These are phyloP conservation scores for Brassicogethes aeneus DNA, from an alignment of 2,888 invertebrate species.

Conservation along the genomic window DNA sequence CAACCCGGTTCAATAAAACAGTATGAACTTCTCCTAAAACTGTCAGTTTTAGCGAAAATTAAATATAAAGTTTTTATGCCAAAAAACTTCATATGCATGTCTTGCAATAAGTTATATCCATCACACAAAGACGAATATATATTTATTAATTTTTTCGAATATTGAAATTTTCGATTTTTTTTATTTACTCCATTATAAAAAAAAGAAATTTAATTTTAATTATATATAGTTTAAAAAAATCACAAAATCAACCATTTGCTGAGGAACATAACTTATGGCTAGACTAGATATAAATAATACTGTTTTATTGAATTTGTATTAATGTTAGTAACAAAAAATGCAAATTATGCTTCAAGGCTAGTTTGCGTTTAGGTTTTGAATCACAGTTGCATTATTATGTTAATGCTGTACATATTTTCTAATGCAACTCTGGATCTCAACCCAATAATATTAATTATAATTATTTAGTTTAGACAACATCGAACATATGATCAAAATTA, in stretches of 20 bases:
- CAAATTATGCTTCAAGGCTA: slow-evolving; percentile 7
- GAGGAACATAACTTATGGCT: too few species aligned
- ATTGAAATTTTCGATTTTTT: too few species aligned
- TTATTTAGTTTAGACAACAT: background rate
- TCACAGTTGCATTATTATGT: slow-evolving; percentile 34
- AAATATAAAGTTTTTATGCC: too few species aligned
- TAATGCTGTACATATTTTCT: slow-evolving; percentile 21
- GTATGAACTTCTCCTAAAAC: slow-evolving; percentile 15
- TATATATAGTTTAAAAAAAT: too few species aligned
- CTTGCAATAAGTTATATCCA: too few species aligned
- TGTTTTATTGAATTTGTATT: slow-evolving; percentile 9
- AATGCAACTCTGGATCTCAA: slow-evolving; percentile 36
- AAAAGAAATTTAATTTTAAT: too few species aligned
- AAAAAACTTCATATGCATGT: too few species aligned
- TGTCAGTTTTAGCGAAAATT: slow-evolving; percentile 17
- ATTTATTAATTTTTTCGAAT: too few species aligned
- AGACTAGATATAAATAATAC: too few species aligned
- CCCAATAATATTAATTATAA: slow-evolving; percentile 9
- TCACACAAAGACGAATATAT: too few species aligned
- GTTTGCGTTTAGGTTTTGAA: slow-evolving; percentile 31
- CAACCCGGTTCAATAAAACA: slow-evolving; percentile 10
- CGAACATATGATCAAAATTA: slow-evolving; percentile 8
- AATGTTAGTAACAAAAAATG: slow-evolving; percentile 7
- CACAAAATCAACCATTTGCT: too few species aligned
- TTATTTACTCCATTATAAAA: too few species aligned